Conservation (phyloP, 2,113 vertebrate genomes). For the Lagopus muta region DNA sequence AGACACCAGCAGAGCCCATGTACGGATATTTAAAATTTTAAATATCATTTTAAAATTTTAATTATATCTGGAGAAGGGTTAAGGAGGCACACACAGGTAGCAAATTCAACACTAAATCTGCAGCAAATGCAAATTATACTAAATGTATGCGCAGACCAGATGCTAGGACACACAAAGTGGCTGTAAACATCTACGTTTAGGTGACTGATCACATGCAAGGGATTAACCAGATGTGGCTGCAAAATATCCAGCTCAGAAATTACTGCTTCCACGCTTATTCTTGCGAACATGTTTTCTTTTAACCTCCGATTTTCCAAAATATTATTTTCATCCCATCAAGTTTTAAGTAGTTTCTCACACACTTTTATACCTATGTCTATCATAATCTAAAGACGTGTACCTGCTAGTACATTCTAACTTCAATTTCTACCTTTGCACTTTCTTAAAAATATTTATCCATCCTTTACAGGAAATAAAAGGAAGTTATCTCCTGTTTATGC, state of each 20-base stretch:
- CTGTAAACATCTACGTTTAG: neutral
- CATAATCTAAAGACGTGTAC: neutral
- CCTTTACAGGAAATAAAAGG: neutral
- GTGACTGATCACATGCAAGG: neutral
- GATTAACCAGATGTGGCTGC: neutral
- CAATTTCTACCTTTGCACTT: neutral
- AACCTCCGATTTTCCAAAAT: neutral
- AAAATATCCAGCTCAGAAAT: neutral
- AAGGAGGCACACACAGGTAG: neutral
- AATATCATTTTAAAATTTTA: too few relatives aligned
- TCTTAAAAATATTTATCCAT: neutral
- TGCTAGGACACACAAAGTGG: neutral
- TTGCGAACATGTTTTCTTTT: neutral
- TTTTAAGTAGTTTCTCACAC: neutral
- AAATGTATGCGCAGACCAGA: neutral
- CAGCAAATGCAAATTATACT: neutral
- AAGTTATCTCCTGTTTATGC: neutral
- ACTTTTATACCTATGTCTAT: neutral
- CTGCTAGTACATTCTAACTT: neutral
- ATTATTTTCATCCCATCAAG: neutral
- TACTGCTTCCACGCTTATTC: neutral
- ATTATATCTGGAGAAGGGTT: neutral
- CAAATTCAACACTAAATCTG: neutral
- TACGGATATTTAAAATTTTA: rapidly evolving
- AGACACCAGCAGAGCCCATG: neutral